Percentiles rank a stretch among this genome's conserved stretches.
Conservation (phyloP, 2,888 invertebrate species). For the Mycalesis mineus region DNA sequence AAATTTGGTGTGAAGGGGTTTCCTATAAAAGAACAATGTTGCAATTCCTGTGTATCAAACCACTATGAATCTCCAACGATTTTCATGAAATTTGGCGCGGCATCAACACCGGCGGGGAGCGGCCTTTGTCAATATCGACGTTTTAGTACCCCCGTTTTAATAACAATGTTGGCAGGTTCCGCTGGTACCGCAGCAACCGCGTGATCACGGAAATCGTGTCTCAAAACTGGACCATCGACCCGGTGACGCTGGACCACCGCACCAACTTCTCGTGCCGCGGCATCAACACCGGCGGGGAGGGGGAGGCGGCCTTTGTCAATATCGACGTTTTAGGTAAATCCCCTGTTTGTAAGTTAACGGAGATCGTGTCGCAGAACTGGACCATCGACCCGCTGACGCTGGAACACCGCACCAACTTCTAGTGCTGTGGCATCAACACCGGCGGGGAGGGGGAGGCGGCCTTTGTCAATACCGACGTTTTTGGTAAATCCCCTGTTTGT, state of each 20-base stretch:
- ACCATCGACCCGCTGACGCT: constrained; percentile 90
- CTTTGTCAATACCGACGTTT: constrained; percentile 75
- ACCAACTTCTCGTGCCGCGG: constrained; percentile 95
- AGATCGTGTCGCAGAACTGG: constrained; percentile 84
- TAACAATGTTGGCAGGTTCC: constrained; percentile 67
- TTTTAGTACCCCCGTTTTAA: neutral
- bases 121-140: neutral
- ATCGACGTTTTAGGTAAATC: constrained; percentile 79
- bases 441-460: constrained; percentile 85
- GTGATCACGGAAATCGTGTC: constrained; percentile 86
- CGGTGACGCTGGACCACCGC: constrained; percentile 89
- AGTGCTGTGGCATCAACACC: constrained; percentile 90
- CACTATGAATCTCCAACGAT: too few species aligned
- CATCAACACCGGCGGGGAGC: too few species aligned
- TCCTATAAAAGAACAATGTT: too few species aligned
- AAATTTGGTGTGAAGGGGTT: too few species aligned
- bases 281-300: constrained; percentile 89
- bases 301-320: constrained; percentile 71
- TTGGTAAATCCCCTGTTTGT: constrained; percentile 61
- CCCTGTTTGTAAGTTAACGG: too few species aligned
- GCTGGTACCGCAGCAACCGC: constrained; percentile 89
- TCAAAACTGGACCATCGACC: constrained; percentile 87
- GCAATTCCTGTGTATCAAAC: too few species aligned
- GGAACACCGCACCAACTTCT: constrained; percentile 92
- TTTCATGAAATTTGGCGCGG: too few species aligned